Conservation (phyloP, 2,888 invertebrate species). For the Rhabditoides inermis region DNA sequence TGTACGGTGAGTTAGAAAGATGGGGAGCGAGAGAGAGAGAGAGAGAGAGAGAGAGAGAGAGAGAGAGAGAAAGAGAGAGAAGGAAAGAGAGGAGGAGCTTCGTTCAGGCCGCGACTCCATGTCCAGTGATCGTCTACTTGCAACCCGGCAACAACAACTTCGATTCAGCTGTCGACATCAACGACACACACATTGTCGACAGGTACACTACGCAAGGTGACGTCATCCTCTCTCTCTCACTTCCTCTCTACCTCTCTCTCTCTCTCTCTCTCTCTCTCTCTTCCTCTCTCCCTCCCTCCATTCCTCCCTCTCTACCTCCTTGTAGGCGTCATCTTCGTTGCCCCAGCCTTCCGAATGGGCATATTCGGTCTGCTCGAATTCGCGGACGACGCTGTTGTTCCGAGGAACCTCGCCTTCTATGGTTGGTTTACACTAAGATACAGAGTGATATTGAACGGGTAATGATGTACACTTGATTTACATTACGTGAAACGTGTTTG, state of each 20-base stretch:
- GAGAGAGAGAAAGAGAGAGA: no score
- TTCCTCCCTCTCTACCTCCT: background rate
- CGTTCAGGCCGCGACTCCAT: constrained; percentile 2
- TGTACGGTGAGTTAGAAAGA: no score
- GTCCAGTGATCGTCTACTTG: constrained; percentile 29
- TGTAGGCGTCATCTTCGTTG: constrained; percentile 30
- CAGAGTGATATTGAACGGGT: no score
- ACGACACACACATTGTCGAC: constrained; percentile 21
- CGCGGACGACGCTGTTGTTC: constrained; percentile 16
- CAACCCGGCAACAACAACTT: constrained; percentile 30
- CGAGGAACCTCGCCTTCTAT: constrained; percentile 25
- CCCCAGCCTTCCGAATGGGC: constrained; percentile 32
- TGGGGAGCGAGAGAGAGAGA: no score
- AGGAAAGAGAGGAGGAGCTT: no score
- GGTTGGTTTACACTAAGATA: no score
- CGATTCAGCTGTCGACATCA: constrained; percentile 29
- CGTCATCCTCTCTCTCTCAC: background rate
- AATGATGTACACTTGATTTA: no score
- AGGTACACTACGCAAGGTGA: constrained; percentile 21
- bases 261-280: no score
- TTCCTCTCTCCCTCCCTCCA: background rate
- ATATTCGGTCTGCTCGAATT: constrained; percentile 30
- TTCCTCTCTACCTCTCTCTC: no score
- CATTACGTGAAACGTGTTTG: no score
- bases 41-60: no score